phyloP scores from a whole-genome alignment of 92 coral and sea anemone species.

The Plumapathes pennacea region DNA sequence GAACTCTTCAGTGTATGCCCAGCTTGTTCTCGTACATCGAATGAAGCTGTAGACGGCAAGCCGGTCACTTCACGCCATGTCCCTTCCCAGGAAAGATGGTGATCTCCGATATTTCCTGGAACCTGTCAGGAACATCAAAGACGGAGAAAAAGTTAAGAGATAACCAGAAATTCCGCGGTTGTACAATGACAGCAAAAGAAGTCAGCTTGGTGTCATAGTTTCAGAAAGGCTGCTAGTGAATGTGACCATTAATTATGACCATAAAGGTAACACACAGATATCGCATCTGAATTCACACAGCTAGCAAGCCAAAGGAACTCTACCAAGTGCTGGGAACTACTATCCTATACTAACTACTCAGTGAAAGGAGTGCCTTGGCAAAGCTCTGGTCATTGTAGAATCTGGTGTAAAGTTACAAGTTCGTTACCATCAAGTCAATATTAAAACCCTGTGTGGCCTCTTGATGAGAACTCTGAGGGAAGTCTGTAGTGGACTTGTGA shows the following conservation, averaged over 20 bases:
- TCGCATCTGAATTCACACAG: too few relatives aligned
- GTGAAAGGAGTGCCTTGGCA: too few relatives aligned
- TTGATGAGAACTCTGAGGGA: constrained; percentile 77
- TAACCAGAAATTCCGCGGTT: neutral
- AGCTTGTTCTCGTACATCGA: constrained; percentile 86
- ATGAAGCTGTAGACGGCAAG: constrained; percentile 70
- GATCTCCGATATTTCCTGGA: constrained; percentile 82
- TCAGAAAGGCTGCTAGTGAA: too few relatives aligned
- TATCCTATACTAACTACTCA: too few relatives aligned
- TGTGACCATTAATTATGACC: too few relatives aligned
- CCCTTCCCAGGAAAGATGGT: constrained; percentile 86
- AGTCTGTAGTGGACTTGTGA: constrained; percentile 77
- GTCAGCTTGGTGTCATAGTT: neutral
- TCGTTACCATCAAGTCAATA: constrained; percentile 43
- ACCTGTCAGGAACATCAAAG: constrained; percentile 43
- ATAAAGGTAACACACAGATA: too few relatives aligned
- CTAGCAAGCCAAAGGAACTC: too few relatives aligned
- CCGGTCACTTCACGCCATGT: constrained; percentile 88
- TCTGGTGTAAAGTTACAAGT: neutral
- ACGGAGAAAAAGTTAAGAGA: neutral
- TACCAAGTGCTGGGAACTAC: too few relatives aligned
- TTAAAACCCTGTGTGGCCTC: constrained; percentile 81
- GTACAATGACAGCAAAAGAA: neutral
- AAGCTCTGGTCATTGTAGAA: too few relatives aligned
- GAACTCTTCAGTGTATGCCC: constrained; percentile 92